These are phyloP conservation scores for Notolabrus celidotus DNA, from an alignment of 2,797 vertebrate species.

Conservation along the genomic window DNA sequence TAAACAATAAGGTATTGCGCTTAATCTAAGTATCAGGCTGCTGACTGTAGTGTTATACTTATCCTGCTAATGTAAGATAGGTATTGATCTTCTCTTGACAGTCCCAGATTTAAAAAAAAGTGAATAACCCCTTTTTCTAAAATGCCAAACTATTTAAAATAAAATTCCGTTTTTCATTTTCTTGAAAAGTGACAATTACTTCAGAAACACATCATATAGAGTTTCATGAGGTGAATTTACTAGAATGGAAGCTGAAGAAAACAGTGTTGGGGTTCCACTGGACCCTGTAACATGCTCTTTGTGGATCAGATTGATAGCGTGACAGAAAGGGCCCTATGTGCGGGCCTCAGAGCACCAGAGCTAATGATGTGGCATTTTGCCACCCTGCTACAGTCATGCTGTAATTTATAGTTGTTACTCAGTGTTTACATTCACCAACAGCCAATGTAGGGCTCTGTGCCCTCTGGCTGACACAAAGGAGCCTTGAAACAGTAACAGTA, in stretches of 20 bases:
- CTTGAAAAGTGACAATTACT: background rate
- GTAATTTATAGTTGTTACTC: constrained; percentile 68
- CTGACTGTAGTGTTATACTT: background rate
- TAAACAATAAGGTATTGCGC: background rate
- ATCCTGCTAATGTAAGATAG: background rate
- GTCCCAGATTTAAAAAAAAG: background rate
- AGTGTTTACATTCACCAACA: constrained; percentile 75
- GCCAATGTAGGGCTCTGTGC: constrained; percentile 44
- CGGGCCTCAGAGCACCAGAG: constrained; percentile 43
- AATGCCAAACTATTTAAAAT: background rate
- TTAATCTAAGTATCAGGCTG: background rate
- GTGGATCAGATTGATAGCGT: constrained; percentile 60
- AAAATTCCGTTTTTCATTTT: background rate
- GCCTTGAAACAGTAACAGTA: constrained; percentile 38
- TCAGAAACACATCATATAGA: background rate
- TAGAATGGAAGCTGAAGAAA: constrained; percentile 4
- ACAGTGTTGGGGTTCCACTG: constrained; percentile 31
- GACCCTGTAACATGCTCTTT: constrained; percentile 59
- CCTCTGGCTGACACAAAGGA: constrained; percentile 62
- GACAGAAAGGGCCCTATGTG: constrained; percentile 50
- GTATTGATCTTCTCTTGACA: background rate
- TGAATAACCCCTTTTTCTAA: background rate
- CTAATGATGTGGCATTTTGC: constrained; percentile 73
- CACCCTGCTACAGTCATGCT: constrained; percentile 53
- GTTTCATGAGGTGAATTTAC: constrained; percentile 7